Evolutionary conservation across 2,888 invertebrate species (phyloP), one percentile per base, ranked within the genome.

Genomic region (Choreutis nemorana): DNA sequence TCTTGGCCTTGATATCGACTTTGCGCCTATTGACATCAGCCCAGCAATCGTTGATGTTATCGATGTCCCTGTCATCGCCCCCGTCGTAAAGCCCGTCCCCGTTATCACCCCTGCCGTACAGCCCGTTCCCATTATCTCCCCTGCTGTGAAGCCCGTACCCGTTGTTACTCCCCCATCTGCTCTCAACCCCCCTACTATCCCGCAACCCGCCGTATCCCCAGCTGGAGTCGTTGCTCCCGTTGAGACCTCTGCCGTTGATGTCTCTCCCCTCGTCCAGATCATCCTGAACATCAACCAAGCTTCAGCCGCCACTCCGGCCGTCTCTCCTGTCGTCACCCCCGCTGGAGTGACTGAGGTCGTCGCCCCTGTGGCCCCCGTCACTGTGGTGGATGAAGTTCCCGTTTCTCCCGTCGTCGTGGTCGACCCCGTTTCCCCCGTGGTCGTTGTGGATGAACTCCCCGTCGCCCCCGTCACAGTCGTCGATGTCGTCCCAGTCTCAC

Each of bases 271-370:
- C 20, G 37, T 59, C 26, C 54, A 57, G 37, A 52, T 57, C 35
- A 52, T 55, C 42, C 20, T 57, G 25, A 59, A 56, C 40, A 46
- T 57, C 38, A 48, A 55, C 38, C 26, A 32, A 22, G 37, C 31
- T 20, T 28, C 35, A 21, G 31, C 30, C 9, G 38, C 33, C 10
- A 32, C 35, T 21, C 33, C 20, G 6, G 31, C 39, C 28, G 23
- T 35, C 26, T 31, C 28, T 1, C 40, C 44, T 9, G 6, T 32
- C 3, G 42, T 44, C 4, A 44, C 21, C n/a, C 23, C 30, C 9
- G 41, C 40, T 10, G 37, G 27, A n/a, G n/a, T n/a, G n/a, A n/a
- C n/a, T n/a, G n/a, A n/a, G 21, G 29, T 36, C 14, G 20, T 33
- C 18, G 9, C 34, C 9, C 30, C 33, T 26, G 39, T 34, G 6